Evolutionary conservation across 2,113 vertebrate species (phyloP).

Genomic region (Phyllopteryx taeniolatus): DNA sequence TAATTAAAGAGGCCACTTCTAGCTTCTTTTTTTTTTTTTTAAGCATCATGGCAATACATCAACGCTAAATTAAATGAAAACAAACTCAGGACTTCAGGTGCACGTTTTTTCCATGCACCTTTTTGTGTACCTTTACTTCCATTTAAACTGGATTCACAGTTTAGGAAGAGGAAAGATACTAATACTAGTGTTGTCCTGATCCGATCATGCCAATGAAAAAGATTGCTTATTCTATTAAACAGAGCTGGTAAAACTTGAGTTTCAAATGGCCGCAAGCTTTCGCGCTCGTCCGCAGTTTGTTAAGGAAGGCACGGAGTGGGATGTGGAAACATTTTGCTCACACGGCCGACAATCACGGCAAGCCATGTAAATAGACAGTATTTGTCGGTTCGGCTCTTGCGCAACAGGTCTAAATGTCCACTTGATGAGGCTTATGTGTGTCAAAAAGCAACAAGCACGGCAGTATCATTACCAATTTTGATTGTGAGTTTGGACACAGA

Average conservation of each 20-base stretch:
- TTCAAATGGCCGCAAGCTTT: too few species aligned
- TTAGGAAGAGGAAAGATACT: too few species aligned
- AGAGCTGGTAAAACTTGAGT: too few species aligned
- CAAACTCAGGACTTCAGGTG: neutral
- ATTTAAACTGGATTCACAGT: neutral
- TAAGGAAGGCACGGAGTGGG: too few species aligned
- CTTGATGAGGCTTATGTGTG: neutral
- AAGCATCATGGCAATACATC: neutral
- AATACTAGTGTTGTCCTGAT: too few species aligned
- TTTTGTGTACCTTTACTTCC: neutral
- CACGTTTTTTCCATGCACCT: neutral
- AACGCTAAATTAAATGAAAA: slow-evolving; percentile 21
- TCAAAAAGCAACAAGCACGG: slow-evolving; percentile 1
- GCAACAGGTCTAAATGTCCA: neutral
- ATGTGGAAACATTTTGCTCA: too few species aligned
- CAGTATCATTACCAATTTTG: neutral
- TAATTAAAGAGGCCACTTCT: slow-evolving; percentile 55
- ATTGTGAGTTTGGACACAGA: neutral
- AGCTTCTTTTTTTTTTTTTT: slow-evolving; percentile 22
- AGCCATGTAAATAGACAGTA: neutral
- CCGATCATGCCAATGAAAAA: too few species aligned
- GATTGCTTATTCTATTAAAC: too few species aligned
- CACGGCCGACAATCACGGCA: too few species aligned
- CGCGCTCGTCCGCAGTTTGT: too few species aligned
- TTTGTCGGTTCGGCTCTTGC: neutral